A percentile compares a stretch with the other conserved stretches of the same genome.
These are phyloP conservation scores for Poeciliopsis presidionis DNA, from an alignment of 2,797 vertebrate species.

Conservation along the genomic window DNA sequence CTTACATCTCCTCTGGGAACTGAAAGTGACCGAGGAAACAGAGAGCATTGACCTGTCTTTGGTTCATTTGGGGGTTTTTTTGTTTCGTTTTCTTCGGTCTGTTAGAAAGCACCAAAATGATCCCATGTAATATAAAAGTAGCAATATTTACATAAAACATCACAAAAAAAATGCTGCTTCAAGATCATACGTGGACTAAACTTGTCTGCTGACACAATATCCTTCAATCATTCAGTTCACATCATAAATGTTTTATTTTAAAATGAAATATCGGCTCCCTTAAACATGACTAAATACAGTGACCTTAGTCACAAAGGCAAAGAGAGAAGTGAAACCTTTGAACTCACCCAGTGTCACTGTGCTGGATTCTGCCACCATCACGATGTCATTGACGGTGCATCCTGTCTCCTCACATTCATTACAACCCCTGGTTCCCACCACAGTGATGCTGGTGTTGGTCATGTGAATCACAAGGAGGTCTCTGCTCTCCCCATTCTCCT, in stretches of 20 bases:
- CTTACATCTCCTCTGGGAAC: slow-evolving; percentile 60
- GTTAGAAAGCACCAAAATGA: not conserved
- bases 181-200: not conserved
- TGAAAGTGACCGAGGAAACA: slow-evolving; percentile 28
- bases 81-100: not conserved
- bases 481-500: not conserved
- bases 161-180: not conserved
- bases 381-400: slow-evolving; percentile 67
- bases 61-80: not conserved
- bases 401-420: slow-evolving; percentile 28
- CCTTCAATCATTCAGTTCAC: not conserved
- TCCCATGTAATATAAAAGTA: not conserved
- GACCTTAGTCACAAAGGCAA: not conserved
- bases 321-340: not conserved
- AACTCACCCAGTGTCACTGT: slow-evolving; percentile 69
- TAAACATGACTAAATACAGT: not conserved
- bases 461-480: slow-evolving; percentile 74
- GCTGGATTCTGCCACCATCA: slow-evolving; percentile 67
- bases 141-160: not conserved
- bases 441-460: slow-evolving; percentile 68
- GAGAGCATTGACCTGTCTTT: not conserved
- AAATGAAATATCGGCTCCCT: not conserved
- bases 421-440: slow-evolving; percentile 74
- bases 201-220: not conserved
- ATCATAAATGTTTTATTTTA: not conserved